Evolutionary conservation across 2,113 vertebrate species (phyloP), one percentile per base, ranked within the genome.

Genomic region (Perccottus glenii): DNA sequence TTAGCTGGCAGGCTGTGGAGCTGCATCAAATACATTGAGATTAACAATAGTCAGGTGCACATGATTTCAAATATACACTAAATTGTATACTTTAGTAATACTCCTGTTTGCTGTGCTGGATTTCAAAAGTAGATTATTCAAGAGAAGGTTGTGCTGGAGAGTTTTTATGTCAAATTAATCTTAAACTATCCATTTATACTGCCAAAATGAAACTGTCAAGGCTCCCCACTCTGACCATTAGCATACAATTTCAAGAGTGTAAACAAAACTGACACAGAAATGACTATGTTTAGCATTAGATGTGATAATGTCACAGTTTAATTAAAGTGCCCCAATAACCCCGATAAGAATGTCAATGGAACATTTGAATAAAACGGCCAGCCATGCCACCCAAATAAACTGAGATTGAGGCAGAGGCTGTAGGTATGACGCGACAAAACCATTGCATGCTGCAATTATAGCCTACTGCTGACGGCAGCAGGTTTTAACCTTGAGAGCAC

Each of bases 1-100:
- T 90, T 91, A 59, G 60, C 62, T 4, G 90, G 89, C 53, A 93
- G 81, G 75, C 84, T 86, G 3, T 78, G 89, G 19, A 91, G 83
- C 93, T 92, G 74, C 5, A 16, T 10, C 67, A 11, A 6, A 46
- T 11, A 4, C 1, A 36, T 43, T n/a, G 52, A 55, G 7, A 33
- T 36, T 36, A 55, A 15, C 15, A 9, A 4, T 2, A n/a, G 1
- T 5, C n/a, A n/a, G 3, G 4, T 38, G 1, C 19, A 27, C 19
- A 27, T 27, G 19, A 27, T 27, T 19, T 55, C 12, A 5, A 5
- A 33, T 36, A 52, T 15, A 0, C 7, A n/a, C 5, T 40, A 14
- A 5, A 61, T 62, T 53, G 19, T 11, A 49, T 3, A 10, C 36
- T 16, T 51, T 27, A 27, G 19, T 27, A 27, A 27, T 27, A 27